phyloP scores from a whole-genome alignment of 2,113 vertebrate genomes.

The Toxotes chatareus region DNA sequence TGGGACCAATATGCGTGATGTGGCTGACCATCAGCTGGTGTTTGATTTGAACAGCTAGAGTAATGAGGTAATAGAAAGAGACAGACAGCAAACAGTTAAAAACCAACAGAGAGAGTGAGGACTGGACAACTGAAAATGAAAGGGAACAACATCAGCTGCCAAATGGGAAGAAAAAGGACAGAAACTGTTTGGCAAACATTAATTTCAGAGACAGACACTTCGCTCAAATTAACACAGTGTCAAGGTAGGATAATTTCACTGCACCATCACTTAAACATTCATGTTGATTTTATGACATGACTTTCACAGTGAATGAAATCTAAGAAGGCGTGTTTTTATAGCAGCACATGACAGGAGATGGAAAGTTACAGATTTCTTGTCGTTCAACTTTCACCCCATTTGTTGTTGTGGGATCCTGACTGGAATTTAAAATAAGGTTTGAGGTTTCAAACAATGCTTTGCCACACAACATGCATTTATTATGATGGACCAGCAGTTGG shows the following conservation, averaged over 20 bases:
- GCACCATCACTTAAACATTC: no score
- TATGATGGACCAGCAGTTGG: neutral
- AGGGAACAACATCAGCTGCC: neutral
- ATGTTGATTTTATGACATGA: no score
- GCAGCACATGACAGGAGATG: neutral
- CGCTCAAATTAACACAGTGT: no score
- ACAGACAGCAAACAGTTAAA: neutral
- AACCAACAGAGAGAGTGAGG: neutral
- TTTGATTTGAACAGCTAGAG: slow-evolving; percentile 14
- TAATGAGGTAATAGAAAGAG: fast-evolving
- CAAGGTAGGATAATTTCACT: no score
- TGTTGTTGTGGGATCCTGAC: no score
- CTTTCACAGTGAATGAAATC: no score
- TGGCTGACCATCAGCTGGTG: neutral
- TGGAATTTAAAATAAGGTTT: neutral
- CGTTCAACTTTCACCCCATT: no score
- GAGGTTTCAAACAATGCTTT: neutral
- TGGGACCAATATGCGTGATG: slow-evolving; percentile 10
- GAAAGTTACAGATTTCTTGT: neutral
- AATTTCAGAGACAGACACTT: no score
- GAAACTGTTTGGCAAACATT: no score
- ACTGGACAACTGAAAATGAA: neutral
- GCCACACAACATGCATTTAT: neutral
- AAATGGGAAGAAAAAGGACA: neutral
- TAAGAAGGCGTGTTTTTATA: no score